Evolutionary conservation across 2,113 vertebrate genomes (phyloP).

Genomic region (Megaceryle maxima): DNA sequence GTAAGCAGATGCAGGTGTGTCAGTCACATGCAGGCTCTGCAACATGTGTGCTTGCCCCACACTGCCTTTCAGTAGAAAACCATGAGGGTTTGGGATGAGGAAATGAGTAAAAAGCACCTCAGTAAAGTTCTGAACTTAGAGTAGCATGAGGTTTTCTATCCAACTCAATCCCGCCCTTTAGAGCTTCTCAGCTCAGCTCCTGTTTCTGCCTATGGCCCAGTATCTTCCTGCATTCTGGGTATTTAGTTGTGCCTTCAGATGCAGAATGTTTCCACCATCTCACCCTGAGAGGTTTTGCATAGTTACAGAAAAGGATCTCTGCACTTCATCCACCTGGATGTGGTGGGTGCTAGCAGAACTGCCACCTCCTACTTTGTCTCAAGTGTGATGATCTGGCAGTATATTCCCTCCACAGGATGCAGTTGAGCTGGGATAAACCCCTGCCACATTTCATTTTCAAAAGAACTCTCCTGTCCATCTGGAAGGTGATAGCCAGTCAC

Average conservation of each 20-base stretch:
- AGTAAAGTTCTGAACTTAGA: not conserved
- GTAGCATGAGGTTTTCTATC: not conserved
- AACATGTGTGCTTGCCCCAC: not conserved
- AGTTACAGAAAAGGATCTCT: not conserved
- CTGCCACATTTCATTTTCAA: slow-evolving; percentile 67
- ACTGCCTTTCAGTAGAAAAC: not conserved
- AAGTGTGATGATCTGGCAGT: not conserved
- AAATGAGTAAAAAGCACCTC: not conserved
- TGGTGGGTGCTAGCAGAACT: not conserved
- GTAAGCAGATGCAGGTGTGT: not conserved
- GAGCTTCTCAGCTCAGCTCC: not conserved
- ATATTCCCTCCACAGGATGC: slow-evolving; percentile 35
- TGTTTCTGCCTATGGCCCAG: not conserved
- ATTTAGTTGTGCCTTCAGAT: not conserved
- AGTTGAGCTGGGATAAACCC: slow-evolving; percentile 51
- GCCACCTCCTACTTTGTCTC: not conserved
- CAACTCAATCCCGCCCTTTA: not conserved
- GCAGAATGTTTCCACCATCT: not conserved
- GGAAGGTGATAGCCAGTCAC: slow-evolving; percentile 81
- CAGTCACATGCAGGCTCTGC: not conserved
- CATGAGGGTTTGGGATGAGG: fast-evolving
- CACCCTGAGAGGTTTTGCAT: not conserved
- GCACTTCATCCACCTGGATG: not conserved
- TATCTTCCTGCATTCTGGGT: not conserved
- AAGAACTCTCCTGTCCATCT: slow-evolving; percentile 77